phyloP scores from a whole-genome alignment of 2,797 vertebrate species.

The Rachycentron canadum region DNA sequence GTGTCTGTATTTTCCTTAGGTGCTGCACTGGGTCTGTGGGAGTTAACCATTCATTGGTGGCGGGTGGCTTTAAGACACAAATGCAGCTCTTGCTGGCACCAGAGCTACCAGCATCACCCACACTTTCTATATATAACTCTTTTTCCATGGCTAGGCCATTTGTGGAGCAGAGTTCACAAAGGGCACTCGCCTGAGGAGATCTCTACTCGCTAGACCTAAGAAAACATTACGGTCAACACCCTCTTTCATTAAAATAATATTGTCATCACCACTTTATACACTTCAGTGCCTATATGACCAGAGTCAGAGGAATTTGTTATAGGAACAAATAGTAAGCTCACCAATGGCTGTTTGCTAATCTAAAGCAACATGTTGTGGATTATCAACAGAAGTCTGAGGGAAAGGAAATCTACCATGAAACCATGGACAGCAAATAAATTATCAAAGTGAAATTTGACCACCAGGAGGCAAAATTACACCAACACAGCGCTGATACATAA shows the following conservation, averaged over 20 bases:
- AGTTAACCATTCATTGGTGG: slow-evolving; percentile 81
- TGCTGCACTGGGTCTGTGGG: slow-evolving; percentile 68
- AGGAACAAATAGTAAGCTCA: slow-evolving; percentile 7
- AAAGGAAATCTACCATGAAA: slow-evolving; percentile 6
- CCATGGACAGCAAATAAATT: slow-evolving; percentile 12
- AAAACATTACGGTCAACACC: slow-evolving; percentile 63
- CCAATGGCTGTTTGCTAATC: slow-evolving; percentile 25
- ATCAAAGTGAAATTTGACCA: slow-evolving; percentile 27
- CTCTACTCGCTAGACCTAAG: slow-evolving; percentile 71
- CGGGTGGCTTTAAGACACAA: slow-evolving; percentile 82
- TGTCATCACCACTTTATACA: slow-evolving; percentile 48
- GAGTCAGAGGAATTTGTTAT: slow-evolving; percentile 16
- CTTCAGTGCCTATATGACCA: slow-evolving; percentile 24
- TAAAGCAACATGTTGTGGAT: slow-evolving; percentile 16
- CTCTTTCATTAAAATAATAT: slow-evolving; percentile 61
- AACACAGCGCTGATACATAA: slow-evolving; percentile 23
- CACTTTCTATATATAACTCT: slow-evolving; percentile 87
- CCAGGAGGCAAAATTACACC: slow-evolving; percentile 28
- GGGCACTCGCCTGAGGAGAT: slow-evolving; percentile 76
- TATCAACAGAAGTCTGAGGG: not conserved
- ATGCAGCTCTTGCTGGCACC: slow-evolving; percentile 81
- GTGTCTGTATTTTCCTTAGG: slow-evolving; percentile 65
- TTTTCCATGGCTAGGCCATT: slow-evolving; percentile 84
- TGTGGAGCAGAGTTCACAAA: slow-evolving; percentile 82
- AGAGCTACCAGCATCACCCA: slow-evolving; percentile 80